Evolutionary conservation across 2,113 vertebrate species (phyloP).

Genomic region (Lota lota): DNA sequence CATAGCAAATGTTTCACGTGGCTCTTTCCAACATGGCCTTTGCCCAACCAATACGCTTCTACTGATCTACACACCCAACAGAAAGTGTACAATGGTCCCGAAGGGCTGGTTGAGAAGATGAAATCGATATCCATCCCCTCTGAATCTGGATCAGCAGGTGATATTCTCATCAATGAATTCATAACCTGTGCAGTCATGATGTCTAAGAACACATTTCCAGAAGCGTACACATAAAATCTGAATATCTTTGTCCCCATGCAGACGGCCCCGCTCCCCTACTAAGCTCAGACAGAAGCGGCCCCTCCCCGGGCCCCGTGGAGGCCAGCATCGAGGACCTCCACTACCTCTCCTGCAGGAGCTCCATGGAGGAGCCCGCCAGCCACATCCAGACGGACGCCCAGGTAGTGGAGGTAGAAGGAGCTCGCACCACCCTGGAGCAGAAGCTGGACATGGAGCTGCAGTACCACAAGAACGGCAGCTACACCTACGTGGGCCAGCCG

Average conservation of each 20-base stretch:
- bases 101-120: constrained; percentile 76
- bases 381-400: constrained; percentile 46
- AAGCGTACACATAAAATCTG: neutral
- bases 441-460: constrained; percentile 83
- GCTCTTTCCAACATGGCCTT: no score
- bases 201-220: neutral
- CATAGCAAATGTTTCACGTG: no score
- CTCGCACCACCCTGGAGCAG: constrained; percentile 36
- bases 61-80: constrained; percentile 46
- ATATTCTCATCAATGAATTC: neutral
- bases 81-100: constrained; percentile 72
- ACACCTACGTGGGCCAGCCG: constrained; percentile 59
- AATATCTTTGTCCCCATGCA: constrained; percentile 33
- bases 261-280: constrained; percentile 82
- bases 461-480: constrained; percentile 81
- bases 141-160: constrained; percentile 39
- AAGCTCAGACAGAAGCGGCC: constrained; percentile 74
- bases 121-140: constrained; percentile 65
- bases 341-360: constrained; percentile 2
- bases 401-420: rapidly evolving
- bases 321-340: constrained; percentile 73
- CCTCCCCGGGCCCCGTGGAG: constrained; percentile 70
- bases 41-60: no score
- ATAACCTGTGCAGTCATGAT: neutral
- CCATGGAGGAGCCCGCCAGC: neutral